Percentiles rank a stretch among this genome's conserved stretches.
These are phyloP conservation scores for Lucilia cuprina DNA, from an alignment of 1,140 invertebrate species.

Conservation along the genomic window DNA sequence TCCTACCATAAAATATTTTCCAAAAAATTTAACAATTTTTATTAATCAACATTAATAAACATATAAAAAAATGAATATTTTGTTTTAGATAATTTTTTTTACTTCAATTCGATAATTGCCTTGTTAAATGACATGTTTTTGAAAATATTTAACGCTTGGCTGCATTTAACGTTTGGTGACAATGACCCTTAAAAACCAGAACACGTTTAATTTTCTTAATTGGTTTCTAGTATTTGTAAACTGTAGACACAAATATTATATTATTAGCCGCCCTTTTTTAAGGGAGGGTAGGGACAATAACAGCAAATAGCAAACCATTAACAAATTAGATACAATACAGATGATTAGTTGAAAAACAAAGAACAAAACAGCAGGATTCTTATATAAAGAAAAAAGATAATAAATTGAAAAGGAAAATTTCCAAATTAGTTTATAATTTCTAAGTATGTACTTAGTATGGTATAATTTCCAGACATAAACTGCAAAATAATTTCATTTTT, in stretches of 20 bases:
- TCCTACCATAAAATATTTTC: not conserved
- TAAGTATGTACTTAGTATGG: no score
- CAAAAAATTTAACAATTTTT: slow-evolving; percentile 8
- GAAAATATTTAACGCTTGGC: slow-evolving; percentile 24
- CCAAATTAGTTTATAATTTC: not conserved
- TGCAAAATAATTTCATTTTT: no score
- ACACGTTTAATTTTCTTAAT: slow-evolving; percentile 35
- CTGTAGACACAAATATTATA: not conserved
- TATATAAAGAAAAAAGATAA: not conserved
- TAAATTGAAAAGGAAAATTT: not conserved
- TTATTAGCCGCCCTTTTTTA: not conserved
- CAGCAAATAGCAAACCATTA: not conserved
- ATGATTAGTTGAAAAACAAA: not conserved
- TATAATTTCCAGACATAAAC: no score
- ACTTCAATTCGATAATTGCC: not conserved
- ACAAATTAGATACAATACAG: slow-evolving; percentile 22
- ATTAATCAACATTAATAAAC: slow-evolving; percentile 1
- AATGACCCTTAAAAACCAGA: slow-evolving; percentile 29
- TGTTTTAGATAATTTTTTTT: not conserved
- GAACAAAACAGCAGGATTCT: not conserved
- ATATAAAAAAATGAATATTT: not conserved
- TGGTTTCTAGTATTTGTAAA: slow-evolving; percentile 29
- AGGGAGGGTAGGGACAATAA: not conserved
- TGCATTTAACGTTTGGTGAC: slow-evolving; percentile 20
- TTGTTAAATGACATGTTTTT: slow-evolving; percentile 30